These are phyloP conservation scores for Caenorhabditis drosophilae DNA, from an alignment of 2,888 invertebrate species.

Conservation along the genomic window DNA sequence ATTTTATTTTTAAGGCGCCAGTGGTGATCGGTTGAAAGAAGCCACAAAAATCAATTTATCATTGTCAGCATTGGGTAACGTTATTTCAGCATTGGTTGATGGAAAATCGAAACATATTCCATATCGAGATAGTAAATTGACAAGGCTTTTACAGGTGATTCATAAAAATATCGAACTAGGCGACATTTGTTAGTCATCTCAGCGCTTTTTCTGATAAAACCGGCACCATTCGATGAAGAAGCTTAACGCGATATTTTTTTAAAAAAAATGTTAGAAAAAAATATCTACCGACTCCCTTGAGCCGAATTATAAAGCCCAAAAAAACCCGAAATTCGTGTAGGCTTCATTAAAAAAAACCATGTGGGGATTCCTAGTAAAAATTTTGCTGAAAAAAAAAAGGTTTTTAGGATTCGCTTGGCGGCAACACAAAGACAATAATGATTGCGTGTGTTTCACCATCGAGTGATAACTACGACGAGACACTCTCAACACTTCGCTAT, in stretches of 20 bases:
- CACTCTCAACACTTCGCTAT: constrained; percentile 79
- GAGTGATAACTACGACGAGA: constrained; percentile 93
- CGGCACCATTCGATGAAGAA: too few relatives aligned
- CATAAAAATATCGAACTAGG: neutral
- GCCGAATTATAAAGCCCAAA: too few relatives aligned
- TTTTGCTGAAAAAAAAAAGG: constrained; percentile 72
- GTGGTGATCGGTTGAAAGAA: constrained; percentile 77
- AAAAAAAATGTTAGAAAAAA: too few relatives aligned
- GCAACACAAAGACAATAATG: constrained; percentile 98
- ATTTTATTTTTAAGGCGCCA: too few relatives aligned
- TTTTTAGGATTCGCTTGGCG: constrained; percentile 93
- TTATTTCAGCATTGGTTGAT: constrained; percentile 96
- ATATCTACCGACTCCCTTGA: too few relatives aligned
- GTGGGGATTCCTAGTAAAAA: too few relatives aligned
- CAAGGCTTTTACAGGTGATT: constrained; percentile 82
- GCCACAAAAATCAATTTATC: constrained; percentile 98
- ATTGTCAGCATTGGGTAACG: constrained; percentile 93
- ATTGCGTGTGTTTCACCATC: constrained; percentile 98
- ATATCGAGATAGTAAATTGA: constrained; percentile 95
- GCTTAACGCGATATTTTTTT: too few relatives aligned
- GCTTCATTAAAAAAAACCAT: too few relatives aligned
- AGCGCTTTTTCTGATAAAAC: too few relatives aligned
- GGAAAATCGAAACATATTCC: constrained; percentile 96
- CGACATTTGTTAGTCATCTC: neutral
- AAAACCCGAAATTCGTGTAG: too few relatives aligned